phyloP scores from a whole-genome alignment of 2,888 invertebrate genomes.

The Tiphia femorata region DNA sequence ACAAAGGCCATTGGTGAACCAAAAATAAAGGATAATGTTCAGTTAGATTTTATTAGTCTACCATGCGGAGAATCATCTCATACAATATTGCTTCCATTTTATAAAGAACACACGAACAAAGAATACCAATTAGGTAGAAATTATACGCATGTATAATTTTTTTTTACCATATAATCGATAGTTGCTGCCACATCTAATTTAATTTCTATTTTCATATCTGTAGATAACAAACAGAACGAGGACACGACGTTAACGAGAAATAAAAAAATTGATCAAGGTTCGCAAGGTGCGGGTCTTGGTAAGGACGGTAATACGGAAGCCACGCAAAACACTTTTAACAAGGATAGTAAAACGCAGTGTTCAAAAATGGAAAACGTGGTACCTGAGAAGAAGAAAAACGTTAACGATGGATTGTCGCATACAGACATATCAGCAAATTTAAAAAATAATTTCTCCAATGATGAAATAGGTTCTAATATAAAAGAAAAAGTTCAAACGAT shows the following conservation, averaged over 20 bases:
- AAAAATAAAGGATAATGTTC: constrained; percentile 37
- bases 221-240: constrained; percentile 17
- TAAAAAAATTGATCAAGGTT: constrained; percentile 14
- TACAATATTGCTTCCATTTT: constrained; percentile 32
- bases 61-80: constrained; percentile 51
- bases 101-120: constrained; percentile 34
- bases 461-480: constrained; percentile 32
- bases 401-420: neutral
- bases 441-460: constrained; percentile 21
- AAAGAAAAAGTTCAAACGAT: constrained; percentile 50
- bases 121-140: constrained; percentile 26
- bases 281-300: neutral
- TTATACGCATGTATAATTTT: too few species aligned
- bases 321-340: constrained; percentile 6
- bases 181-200: too few species aligned
- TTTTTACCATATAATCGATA: too few species aligned
- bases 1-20: constrained; percentile 13
- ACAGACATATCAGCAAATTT: constrained; percentile 6
- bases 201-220: too few species aligned
- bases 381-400: constrained; percentile 8
- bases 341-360: constrained; percentile 10
- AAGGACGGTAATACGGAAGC: neutral
- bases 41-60: constrained; percentile 55
- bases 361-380: too few species aligned
- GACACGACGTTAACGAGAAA: neutral